Percentiles rank a stretch among this genome's conserved stretches.
Evolutionary conservation across 1,140 invertebrate genomes (phyloP).

Genomic region (Pomacea maculata): DNA sequence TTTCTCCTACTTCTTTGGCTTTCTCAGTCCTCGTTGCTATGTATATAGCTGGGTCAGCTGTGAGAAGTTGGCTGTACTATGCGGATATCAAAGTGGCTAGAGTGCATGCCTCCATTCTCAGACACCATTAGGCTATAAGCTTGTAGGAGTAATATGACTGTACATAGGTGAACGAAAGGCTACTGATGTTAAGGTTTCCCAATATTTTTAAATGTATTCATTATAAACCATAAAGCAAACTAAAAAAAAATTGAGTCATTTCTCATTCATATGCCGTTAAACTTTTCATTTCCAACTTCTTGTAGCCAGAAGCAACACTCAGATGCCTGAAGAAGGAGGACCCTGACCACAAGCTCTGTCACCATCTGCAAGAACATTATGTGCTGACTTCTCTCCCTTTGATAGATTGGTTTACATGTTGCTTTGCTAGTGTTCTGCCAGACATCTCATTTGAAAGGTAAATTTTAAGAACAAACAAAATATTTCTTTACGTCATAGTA

Average conservation of each 20-base stretch:
- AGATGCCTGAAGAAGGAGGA: constrained; percentile 55
- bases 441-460: constrained; percentile 81
- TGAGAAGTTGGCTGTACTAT: too few relatives aligned
- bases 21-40: too few relatives aligned
- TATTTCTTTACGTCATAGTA: too few relatives aligned
- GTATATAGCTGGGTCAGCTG: too few relatives aligned
- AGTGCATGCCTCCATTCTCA: too few relatives aligned
- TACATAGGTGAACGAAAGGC: background rate
- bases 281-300: constrained; percentile 5
- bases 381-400: constrained; percentile 48
- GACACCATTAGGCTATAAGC: too few relatives aligned
- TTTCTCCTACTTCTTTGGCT: too few relatives aligned
- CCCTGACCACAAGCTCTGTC: constrained; percentile 41
- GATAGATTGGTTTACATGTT: constrained; percentile 77
- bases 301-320: constrained; percentile 49
- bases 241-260: background rate
- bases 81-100: too few relatives aligned
- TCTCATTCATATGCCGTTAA: background rate
- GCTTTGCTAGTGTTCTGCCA: constrained; percentile 82
- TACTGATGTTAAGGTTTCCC: background rate
- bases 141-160: too few relatives aligned
- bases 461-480: background rate
- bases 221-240: background rate
- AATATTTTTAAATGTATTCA: background rate
- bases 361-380: constrained; percentile 46